Base-by-base conservation (phyloP, 2,797 vertebrate genomes). In the Rhinichthys osculus region DNA sequence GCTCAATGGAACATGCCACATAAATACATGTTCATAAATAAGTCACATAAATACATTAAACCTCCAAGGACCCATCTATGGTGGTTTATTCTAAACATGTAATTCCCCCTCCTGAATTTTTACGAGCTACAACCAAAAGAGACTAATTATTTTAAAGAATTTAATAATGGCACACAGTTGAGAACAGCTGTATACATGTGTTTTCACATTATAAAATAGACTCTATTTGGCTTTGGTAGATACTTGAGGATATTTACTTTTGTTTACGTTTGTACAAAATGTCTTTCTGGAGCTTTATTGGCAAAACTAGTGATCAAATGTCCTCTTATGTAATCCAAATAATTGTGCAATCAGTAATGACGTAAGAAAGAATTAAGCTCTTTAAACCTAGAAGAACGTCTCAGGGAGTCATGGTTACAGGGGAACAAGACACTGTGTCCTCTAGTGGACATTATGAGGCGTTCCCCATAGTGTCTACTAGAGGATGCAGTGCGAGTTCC, bases 281-380 rank as follows among this genome's bases (percentile, higher is more conserved):
- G 40, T 33, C 78, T 11, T n/a, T 54, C 21, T 67, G 38, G n/a
- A 71, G 42, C 78, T 78, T 62, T 79, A 76, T 44, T 16, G 38
- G 13, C 35, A 77, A 82, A 76, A 52, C 71, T 50, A 40, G 72
- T 16, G 27, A 35, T 33, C 47, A 30, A 42, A n/a, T 76, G 23
- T 82, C 57, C 35, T 70, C n/a, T 59, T 33, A 35, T 62, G 80
- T 87, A 71, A 79, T 83, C 74, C n/a, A 73, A 81, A 86, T 80
- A 83, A 74, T 85, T 54, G 69, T 54, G 79, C 35, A 70, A 7
- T 70, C 27, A n/a, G 59, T 67, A 77, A 76, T 50, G 85, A 78
- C 72, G 84, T 89, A 84, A 86, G 87, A 83, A 82, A 78, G 62
- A 89, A 74, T 81, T 72, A 74, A 86, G 62, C 76, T 82, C 38